Percentiles rank a stretch among this genome's conserved stretches.
phyloP scores from a whole-genome alignment of 1,140 invertebrate species.

The Drosophila simulans region DNA sequence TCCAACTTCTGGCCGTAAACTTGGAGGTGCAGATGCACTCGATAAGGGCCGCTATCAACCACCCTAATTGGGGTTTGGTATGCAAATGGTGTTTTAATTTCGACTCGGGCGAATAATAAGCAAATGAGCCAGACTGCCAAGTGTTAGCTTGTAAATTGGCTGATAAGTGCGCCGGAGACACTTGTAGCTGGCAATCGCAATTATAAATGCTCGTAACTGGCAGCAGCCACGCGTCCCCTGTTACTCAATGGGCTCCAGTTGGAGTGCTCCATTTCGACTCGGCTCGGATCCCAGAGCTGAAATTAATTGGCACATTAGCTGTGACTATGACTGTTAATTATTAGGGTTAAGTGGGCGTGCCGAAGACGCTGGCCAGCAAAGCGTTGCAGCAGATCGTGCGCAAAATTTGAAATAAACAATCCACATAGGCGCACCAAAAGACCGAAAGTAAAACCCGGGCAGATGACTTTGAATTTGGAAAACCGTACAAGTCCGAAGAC shows the following conservation, averaged over 20 bases:
- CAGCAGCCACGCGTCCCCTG: conserved; percentile 34
- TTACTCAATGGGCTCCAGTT: conserved; percentile 25
- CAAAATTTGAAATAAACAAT: conserved; percentile 76
- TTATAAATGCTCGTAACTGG: conserved; percentile 13
- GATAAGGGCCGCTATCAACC: conserved; percentile 3
- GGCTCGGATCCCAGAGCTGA: conserved; percentile 30
- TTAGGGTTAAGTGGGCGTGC: conserved; percentile 73
- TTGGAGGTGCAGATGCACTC: conserved; percentile 5
- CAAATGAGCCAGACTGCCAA: conserved; percentile 17
- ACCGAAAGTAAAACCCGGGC: conserved; percentile 71
- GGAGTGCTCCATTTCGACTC: conserved; percentile 22
- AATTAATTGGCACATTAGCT: conserved; percentile 62
- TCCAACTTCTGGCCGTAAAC: neutral
- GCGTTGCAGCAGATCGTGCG: conserved; percentile 81
- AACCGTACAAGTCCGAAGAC: conserved; percentile 72
- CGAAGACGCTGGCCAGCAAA: conserved; percentile 55
- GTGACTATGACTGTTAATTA: conserved; percentile 63
- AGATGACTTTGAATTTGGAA: conserved; percentile 70
- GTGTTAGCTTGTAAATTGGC: conserved; percentile 30
- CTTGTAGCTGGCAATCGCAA: conserved; percentile 9
- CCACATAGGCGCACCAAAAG: conserved; percentile 59
- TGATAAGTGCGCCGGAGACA: conserved; percentile 28
- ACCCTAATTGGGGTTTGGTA: conserved; percentile 29
- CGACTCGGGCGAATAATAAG: conserved; percentile 21
- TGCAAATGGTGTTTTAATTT: conserved; percentile 48